phyloP scores from a whole-genome alignment of 2,113 vertebrate species.

The Pomatostomus ruficeps region DNA sequence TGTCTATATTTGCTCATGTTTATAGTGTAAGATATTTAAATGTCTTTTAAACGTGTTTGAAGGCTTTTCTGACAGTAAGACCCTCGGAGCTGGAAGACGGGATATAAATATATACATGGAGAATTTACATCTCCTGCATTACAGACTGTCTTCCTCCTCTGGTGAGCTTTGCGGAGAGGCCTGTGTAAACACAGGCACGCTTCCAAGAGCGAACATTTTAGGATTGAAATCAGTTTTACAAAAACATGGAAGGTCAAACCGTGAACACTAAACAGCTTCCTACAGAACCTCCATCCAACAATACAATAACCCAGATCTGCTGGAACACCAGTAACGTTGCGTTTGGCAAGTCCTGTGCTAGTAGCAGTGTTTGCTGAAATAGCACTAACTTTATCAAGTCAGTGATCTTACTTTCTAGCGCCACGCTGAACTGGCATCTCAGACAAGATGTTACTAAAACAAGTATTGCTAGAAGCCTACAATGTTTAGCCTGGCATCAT shows the following conservation, averaged over 20 bases:
- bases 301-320: not conserved
- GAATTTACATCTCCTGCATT: not conserved
- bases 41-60: not conserved
- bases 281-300: not conserved
- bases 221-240: not conserved
- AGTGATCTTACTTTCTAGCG: not conserved
- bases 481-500: slow-evolving; percentile 1
- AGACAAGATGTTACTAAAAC: slow-evolving; percentile 26
- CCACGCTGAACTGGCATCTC: not conserved
- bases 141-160: not conserved
- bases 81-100: not conserved
- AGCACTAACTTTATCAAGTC: not conserved
- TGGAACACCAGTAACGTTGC: not conserved
- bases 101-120: not conserved
- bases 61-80: not conserved
- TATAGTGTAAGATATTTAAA: not conserved
- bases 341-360: not conserved
- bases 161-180: not conserved
- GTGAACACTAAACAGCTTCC: not conserved
- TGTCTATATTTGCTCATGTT: not conserved
- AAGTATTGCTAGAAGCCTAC: slow-evolving; percentile 1
- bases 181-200: not conserved
- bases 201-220: not conserved
- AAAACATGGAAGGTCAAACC: not conserved
- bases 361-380: slow-evolving; percentile 4